A percentile compares a stretch with the other conserved stretches of the same genome.
phyloP scores from a whole-genome alignment of 2,113 vertebrate genomes.

The Nanorana parkeri region DNA sequence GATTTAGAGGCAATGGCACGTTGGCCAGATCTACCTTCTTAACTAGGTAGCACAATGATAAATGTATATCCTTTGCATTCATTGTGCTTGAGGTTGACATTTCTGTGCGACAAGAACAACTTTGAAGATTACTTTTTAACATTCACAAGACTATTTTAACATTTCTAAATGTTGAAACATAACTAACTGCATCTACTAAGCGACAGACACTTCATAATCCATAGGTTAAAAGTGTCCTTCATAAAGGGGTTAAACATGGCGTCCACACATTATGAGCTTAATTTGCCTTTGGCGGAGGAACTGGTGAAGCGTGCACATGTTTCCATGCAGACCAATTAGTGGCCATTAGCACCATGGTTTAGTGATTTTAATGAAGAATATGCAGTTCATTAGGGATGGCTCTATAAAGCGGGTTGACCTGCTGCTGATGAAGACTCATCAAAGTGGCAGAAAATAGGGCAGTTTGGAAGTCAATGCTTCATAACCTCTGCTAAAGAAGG shows the following conservation, averaged over 20 bases:
- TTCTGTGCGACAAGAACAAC: no score
- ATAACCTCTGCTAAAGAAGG: slow-evolving; percentile 3
- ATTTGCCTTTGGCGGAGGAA: slow-evolving; percentile 61
- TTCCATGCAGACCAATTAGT: slow-evolving; percentile 66
- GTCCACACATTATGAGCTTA: slow-evolving; percentile 62
- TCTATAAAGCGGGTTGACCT: slow-evolving; percentile 64
- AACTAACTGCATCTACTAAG: no score
- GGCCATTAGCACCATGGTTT: slow-evolving; percentile 64
- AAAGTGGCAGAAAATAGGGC: slow-evolving; percentile 5
- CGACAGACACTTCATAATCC: not conserved
- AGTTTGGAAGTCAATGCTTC: not conserved
- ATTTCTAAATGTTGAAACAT: no score
- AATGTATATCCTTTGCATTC: no score
- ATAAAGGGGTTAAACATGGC: slow-evolving; percentile 31
- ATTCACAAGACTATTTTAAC: no score
- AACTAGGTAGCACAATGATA: no score
- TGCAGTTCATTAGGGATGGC: slow-evolving; percentile 62
- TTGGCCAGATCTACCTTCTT: no score
- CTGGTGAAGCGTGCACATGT: slow-evolving; percentile 60
- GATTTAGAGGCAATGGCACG: no score
- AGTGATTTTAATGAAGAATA: slow-evolving; percentile 69
- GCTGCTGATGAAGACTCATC: slow-evolving; percentile 55
- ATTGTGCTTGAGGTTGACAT: no score
- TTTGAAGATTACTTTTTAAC: no score
- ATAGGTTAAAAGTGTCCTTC: not conserved